Evolutionary conservation across 2,888 invertebrate species (phyloP), one percentile per base, ranked within the genome.

Genomic region (Drepana falcataria): DNA sequence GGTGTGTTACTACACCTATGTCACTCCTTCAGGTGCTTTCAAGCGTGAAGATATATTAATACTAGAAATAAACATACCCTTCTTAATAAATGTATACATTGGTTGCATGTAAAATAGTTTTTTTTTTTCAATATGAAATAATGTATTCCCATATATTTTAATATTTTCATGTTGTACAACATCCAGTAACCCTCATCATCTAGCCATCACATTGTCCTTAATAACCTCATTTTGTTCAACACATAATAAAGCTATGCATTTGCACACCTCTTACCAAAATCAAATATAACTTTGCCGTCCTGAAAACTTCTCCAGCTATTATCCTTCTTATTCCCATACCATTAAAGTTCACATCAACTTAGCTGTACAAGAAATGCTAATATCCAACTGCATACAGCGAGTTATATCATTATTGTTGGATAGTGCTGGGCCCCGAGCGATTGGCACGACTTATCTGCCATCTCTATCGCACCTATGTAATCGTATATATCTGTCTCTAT

Each of bases 231-330:
- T 83, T 81, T 71, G 75, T 77, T 77, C 80, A 81, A 79, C 84
- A 84, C 83, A 73, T 86, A 79, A 85, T 86, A 84, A 83, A 84
- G 77, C 76, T 79, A 81, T 80, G 72, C 73, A 62, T 75, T 68
- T 69, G 71, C 73, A 70, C 73, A 71, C 73, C 71, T 64, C 62
- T 60, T 51, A 40, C 61, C 64, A 65, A 53, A 52, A 37, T 63
- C 74, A 56, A 73, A 62, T 56, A 56, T 71, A 60, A 56, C 44
- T 63, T 65, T 67, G 21, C 68, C n/a, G 21, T 48, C 48, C 35
- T 41, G 1, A 40, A 64, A 63, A 58, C 33, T 55, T 5, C 2
- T 3, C 7, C 3, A 44, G 48, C 60, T 40, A 69, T 62, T 56
- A 35, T 51, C 55, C 66, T 69, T 75, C 59, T 69, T 83, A 76